Percentiles rank a stretch among this genome's conserved stretches.
Evolutionary conservation across 2,888 invertebrate species (phyloP).

Genomic region (Eueremaeus valkanovi): DNA sequence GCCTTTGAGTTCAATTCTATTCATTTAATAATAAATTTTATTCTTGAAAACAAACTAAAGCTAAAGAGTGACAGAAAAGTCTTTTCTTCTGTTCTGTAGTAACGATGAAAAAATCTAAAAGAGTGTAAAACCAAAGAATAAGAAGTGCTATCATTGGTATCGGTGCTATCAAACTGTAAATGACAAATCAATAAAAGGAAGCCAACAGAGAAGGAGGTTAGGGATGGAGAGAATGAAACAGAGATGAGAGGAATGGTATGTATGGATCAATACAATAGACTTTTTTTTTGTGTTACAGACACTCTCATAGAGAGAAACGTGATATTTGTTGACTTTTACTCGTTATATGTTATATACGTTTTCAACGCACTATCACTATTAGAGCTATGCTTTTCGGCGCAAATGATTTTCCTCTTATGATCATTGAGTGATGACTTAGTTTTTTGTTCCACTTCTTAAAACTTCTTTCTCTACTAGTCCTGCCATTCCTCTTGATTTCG

Average conservation of each 20-base stretch:
- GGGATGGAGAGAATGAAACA: neutral
- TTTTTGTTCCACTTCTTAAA: neutral
- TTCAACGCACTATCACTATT: no score
- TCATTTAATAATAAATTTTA: neutral
- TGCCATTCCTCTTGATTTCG: neutral
- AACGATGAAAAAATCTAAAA: neutral
- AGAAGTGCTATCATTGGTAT: neutral
- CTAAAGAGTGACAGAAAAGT: neutral
- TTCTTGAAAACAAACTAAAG: neutral
- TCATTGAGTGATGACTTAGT: conserved; percentile 2
- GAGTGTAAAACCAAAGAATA: conserved; percentile 15
- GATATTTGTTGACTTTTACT: conserved; percentile 21
- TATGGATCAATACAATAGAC: conserved; percentile 19
- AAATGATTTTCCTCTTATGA: neutral
- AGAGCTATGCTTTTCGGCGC: no score
- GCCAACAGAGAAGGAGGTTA: neutral
- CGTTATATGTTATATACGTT: neutral
- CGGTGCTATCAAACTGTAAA: neutral
- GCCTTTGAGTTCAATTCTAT: no score
- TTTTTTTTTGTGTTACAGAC: neutral
- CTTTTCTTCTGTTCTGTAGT: neutral
- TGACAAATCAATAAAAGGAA: conserved; percentile 19
- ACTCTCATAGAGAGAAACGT: conserved; percentile 8
- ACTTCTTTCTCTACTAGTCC: neutral
- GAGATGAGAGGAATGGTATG: conserved; percentile 1